phyloP scores from a whole-genome alignment of 2,888 invertebrate species.

The Drosophila setosimentum region DNA sequence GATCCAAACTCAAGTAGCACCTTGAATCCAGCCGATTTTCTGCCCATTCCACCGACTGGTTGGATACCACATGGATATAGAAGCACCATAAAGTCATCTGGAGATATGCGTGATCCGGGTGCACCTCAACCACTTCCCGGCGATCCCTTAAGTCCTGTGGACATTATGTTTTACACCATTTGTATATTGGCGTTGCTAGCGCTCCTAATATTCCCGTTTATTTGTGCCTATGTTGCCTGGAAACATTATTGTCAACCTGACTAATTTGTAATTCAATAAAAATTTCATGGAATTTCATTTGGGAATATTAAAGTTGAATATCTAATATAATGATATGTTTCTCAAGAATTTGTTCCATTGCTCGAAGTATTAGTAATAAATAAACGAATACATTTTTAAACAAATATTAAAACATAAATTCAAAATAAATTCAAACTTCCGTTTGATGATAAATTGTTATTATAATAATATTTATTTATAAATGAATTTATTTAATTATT shows the following conservation, averaged over 20 bases:
- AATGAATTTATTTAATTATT: neutral
- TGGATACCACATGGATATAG: neutral
- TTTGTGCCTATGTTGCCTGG: neutral
- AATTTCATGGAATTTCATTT: fast-evolving
- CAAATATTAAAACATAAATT: neutral
- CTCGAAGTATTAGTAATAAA: too few relatives aligned
- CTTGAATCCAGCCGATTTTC: neutral
- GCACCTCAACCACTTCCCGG: neutral
- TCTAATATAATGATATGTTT: too few relatives aligned
- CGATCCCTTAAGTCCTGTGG: neutral
- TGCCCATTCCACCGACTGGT: neutral
- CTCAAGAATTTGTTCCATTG: neutral
- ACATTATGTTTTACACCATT: neutral
- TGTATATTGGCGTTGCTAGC: neutral
- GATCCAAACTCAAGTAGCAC: neutral
- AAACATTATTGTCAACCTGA: neutral
- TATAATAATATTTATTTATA: neutral
- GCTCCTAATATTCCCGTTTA: neutral
- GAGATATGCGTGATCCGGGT: neutral
- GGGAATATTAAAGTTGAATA: neutral
- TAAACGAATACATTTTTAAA: neutral
- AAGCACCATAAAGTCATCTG: neutral
- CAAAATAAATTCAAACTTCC: neutral
- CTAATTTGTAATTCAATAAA: neutral
- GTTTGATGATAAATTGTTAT: neutral